Conservation (phyloP, 2,888 invertebrate genomes). For the Trissonchulus latispiculum region DNA sequence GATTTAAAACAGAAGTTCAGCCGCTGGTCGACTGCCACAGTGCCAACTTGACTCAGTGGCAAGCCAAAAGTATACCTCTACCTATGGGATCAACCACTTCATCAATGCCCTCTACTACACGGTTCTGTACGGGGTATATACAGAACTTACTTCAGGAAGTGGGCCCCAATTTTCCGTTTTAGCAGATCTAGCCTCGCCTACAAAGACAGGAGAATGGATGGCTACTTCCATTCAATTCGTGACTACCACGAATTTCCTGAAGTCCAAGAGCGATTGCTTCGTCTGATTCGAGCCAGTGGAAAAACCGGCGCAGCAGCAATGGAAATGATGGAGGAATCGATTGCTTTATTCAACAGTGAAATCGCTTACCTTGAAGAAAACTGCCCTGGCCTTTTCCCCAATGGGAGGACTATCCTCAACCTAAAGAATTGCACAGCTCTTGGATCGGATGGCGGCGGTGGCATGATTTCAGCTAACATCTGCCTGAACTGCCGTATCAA, state of each 20-base stretch:
- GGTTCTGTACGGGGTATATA: too few relatives aligned
- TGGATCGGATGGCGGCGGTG: not conserved
- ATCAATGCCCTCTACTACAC: too few relatives aligned
- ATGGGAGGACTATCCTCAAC: not conserved
- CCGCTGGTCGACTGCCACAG: too few relatives aligned
- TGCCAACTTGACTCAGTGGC: too few relatives aligned
- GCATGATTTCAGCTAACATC: not conserved
- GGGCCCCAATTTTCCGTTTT: not conserved
- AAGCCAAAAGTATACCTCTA: too few relatives aligned
- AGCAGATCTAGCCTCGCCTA: not conserved
- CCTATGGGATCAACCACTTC: too few relatives aligned
- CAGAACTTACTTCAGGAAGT: too few relatives aligned
- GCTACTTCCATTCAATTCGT: not conserved
- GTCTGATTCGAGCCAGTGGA: not conserved
- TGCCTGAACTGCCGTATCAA: not conserved
- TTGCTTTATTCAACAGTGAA: not conserved
- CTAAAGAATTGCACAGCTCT: not conserved
- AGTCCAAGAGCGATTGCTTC: not conserved
- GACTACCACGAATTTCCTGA: not conserved
- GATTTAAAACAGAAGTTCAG: too few relatives aligned
- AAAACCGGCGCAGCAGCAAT: constrained; percentile 1
- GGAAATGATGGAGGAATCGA: not conserved
- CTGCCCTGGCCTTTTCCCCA: not conserved
- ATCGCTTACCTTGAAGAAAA: not conserved
- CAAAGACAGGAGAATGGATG: not conserved